Evolutionary conservation across 1,140 invertebrate species (phyloP).

Genomic region (Lineus longissimus): DNA sequence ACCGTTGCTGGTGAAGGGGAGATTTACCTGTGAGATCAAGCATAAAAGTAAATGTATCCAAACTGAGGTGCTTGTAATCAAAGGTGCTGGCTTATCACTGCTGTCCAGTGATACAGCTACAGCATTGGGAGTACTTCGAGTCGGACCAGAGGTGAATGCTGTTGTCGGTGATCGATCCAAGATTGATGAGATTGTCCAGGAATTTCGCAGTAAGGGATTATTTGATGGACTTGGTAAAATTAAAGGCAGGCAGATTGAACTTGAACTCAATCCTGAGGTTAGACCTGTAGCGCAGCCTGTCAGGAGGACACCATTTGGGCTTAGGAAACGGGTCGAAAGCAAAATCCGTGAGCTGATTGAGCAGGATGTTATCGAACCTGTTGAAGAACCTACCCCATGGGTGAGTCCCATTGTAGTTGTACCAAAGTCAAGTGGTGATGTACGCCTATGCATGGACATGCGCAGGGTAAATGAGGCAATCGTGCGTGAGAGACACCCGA

Average conservation of each 20-base stretch:
- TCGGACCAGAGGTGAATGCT: slow-evolving; percentile 8
- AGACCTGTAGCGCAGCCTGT: slow-evolving; percentile 10
- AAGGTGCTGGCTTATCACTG: slow-evolving; percentile 8
- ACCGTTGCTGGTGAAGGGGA: slow-evolving; percentile 13
- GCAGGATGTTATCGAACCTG: slow-evolving; percentile 29
- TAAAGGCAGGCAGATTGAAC: slow-evolving; percentile 12
- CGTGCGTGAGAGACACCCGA: slow-evolving; percentile 22
- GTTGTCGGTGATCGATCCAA: slow-evolving; percentile 4
- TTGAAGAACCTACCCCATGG: slow-evolving; percentile 30
- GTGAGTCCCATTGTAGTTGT: slow-evolving; percentile 29
- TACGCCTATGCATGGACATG: slow-evolving; percentile 34
- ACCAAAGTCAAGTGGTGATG: slow-evolving; percentile 28
- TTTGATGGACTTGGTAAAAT: slow-evolving; percentile 10
- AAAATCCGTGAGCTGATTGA: slow-evolving; percentile 26
- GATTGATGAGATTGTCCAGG: no score
- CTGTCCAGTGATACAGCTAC: slow-evolving; percentile 7
- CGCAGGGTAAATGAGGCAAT: slow-evolving; percentile 29
- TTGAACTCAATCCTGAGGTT: slow-evolving; percentile 10
- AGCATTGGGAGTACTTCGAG: neutral
- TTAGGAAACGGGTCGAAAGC: slow-evolving; percentile 17
- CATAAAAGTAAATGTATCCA: neutral
- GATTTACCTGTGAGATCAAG: slow-evolving; percentile 11
- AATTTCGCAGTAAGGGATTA: neutral
- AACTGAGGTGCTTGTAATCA: slow-evolving; percentile 18
- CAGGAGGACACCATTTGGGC: slow-evolving; percentile 15